A percentile compares a stretch with the other conserved stretches of the same genome.
Conservation (phyloP, 2,797 vertebrate genomes). For the Bufotes viridis region DNA sequence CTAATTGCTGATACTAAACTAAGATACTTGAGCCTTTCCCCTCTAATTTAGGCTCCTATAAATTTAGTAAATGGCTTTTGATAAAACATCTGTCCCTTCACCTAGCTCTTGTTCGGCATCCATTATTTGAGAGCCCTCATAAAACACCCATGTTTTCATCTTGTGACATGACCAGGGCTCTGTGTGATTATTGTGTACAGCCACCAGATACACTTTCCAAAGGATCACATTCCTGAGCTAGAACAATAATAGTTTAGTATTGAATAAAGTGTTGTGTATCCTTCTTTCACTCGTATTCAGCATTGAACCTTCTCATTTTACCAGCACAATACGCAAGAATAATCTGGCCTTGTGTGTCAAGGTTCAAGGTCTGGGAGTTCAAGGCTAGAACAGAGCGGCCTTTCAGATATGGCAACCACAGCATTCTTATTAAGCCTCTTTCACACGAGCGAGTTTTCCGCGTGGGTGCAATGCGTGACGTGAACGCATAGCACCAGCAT, state of each 20-base stretch:
- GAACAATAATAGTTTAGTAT: constrained; percentile 41
- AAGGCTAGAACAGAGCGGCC: constrained; percentile 13
- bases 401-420: not conserved
- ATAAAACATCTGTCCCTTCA: constrained; percentile 33
- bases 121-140: constrained; percentile 23
- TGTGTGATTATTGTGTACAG: constrained; percentile 46
- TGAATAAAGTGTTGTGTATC: constrained; percentile 55
- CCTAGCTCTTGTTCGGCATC: constrained; percentile 20
- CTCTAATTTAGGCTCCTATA: not conserved
- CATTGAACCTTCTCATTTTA: constrained; percentile 39
- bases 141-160: constrained; percentile 32
- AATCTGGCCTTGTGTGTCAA: constrained; percentile 23
- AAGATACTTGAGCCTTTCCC: not conserved
- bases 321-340: constrained; percentile 35
- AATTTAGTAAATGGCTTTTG: constrained; percentile 11
- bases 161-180: constrained; percentile 10
- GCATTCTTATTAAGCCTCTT: too few species aligned
- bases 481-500: too few species aligned
- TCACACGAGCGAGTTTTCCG: too few species aligned
- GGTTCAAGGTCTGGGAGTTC: constrained; percentile 41
- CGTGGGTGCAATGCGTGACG: too few species aligned
- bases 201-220: constrained; percentile 39
- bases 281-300: constrained; percentile 41
- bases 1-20: not conserved
- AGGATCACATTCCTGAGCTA: constrained; percentile 31